Conservation (phyloP, 2,888 invertebrate genomes). For the Polyploca ridens region DNA sequence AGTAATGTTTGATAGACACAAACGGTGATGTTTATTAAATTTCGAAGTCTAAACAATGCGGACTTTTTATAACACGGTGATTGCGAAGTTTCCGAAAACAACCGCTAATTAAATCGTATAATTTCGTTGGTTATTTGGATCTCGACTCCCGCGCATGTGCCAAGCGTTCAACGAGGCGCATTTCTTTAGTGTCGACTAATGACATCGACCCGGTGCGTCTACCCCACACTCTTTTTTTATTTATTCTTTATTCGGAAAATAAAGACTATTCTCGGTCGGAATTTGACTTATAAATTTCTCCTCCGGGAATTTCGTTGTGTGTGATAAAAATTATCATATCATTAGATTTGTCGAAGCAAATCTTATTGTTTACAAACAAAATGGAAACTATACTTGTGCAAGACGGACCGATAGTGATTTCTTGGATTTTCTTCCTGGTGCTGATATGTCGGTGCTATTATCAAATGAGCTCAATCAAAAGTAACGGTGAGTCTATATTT, state of each 20-base stretch:
- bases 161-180: constrained; percentile 67
- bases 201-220: constrained; percentile 72
- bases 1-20: background rate
- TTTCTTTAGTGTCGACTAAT: constrained; percentile 75
- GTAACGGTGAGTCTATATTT: constrained; percentile 46
- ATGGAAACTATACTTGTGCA: constrained; percentile 70
- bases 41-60: background rate
- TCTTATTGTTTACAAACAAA: constrained; percentile 36
- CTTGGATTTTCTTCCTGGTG: constrained; percentile 75
- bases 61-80: background rate
- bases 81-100: constrained; percentile 42
- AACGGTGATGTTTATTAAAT: background rate
- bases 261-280: constrained; percentile 14
- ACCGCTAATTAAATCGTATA: constrained; percentile 55
- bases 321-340: constrained; percentile 21
- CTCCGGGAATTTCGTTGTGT: constrained; percentile 19
- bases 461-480: constrained; percentile 56
- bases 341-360: constrained; percentile 12
- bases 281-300: constrained; percentile 22
- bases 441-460: constrained; percentile 77
- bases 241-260: constrained; percentile 43
- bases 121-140: constrained; percentile 68
- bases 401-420: constrained; percentile 73
- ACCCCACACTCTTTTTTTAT: constrained; percentile 61
- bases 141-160: constrained; percentile 69